Conservation (phyloP, 2,888 invertebrate species). For the Himalopsyche japonica region DNA sequence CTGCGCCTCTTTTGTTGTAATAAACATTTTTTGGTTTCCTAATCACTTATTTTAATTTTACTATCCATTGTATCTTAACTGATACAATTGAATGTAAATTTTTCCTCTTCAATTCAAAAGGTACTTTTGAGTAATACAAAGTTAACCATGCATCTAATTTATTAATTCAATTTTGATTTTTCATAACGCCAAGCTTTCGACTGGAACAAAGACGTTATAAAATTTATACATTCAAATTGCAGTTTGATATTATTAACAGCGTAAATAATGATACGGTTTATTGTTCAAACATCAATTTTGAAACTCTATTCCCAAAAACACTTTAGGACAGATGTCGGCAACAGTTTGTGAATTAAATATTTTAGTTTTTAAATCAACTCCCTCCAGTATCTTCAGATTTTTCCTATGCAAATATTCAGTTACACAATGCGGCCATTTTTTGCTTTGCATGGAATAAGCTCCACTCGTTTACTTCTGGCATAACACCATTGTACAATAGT, state of each 20-base stretch:
- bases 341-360: background rate
- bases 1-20: background rate
- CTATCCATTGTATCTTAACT: background rate
- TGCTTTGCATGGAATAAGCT: too few relatives aligned
- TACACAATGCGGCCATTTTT: too few relatives aligned
- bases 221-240: background rate
- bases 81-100: background rate
- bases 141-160: background rate
- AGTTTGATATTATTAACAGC: background rate
- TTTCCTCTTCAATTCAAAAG: background rate
- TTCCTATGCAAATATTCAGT: too few relatives aligned
- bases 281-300: constrained; percentile 1
- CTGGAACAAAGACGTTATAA: background rate
- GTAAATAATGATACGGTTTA: constrained; percentile 4
- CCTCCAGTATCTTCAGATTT: too few relatives aligned
- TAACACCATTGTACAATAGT: too few relatives aligned
- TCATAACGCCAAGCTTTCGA: background rate
- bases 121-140: background rate
- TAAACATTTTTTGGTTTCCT: background rate
- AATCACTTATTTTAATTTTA: background rate
- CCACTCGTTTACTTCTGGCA: too few relatives aligned
- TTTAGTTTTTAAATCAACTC: too few relatives aligned
- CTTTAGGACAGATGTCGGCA: background rate
- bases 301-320: background rate
- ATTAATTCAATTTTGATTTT: background rate